Evolutionary conservation across 2,888 invertebrate species (phyloP).

Genomic region (Diogma glabrata): DNA sequence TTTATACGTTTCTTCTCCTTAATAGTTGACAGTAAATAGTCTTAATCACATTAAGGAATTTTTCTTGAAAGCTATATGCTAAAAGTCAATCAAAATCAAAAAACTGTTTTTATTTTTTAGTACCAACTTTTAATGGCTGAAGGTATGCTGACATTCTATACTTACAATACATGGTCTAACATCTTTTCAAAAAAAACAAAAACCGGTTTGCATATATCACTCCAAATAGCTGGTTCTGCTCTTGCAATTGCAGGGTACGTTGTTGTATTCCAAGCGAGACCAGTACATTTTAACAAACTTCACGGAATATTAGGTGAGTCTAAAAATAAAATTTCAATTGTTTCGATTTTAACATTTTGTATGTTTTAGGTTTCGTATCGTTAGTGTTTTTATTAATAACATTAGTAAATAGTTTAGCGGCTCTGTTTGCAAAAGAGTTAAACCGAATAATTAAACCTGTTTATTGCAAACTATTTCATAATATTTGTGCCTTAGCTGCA

Average conservation of each 20-base stretch:
- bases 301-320: too few relatives aligned
- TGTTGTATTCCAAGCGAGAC: not conserved
- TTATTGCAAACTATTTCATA: not conserved
- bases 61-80: not conserved
- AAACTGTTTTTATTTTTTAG: not conserved
- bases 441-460: not conserved
- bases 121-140: slow-evolving; percentile 6
- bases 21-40: too few relatives aligned
- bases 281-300: too few relatives aligned
- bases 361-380: not conserved
- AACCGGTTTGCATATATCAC: not conserved
- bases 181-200: not conserved
- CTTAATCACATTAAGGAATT: too few relatives aligned
- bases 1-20: too few relatives aligned
- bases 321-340: not conserved
- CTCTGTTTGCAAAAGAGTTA: not conserved
- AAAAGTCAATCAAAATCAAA: not conserved
- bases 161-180: slow-evolving; percentile 1
- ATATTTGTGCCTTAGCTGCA: not conserved
- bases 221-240: not conserved
- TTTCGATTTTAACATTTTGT: not conserved
- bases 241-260: not conserved
- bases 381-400: not conserved
- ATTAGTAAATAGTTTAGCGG: not conserved
- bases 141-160: not conserved